phyloP scores from a whole-genome alignment of 2,888 invertebrate species.

The Netelia inedita region DNA sequence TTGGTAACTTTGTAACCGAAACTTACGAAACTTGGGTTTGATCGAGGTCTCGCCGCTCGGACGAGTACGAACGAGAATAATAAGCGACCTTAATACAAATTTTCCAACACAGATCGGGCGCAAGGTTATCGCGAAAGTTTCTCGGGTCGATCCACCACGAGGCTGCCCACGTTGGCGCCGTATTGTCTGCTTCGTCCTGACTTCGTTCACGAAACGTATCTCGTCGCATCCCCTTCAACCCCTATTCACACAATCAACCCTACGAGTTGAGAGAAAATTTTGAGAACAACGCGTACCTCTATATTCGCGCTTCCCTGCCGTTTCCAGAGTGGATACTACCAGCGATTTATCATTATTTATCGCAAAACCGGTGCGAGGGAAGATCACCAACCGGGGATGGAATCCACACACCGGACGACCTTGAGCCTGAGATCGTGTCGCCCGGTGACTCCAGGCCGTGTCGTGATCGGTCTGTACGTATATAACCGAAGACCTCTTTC shows the following conservation, averaged over 20 bases:
- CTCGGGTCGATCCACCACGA: background rate
- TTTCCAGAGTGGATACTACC: background rate
- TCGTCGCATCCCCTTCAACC: conserved; percentile 11
- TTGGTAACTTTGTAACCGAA: background rate
- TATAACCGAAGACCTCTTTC: conserved; percentile 34
- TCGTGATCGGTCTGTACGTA: conserved; percentile 48
- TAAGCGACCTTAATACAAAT: background rate
- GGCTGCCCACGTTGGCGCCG: conserved; percentile 4
- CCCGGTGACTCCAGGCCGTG: conserved; percentile 43
- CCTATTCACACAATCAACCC: background rate
- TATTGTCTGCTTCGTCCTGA: conserved; percentile 27
- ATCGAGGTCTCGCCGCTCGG: background rate
- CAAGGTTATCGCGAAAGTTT: conserved; percentile 29
- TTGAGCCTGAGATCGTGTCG: conserved; percentile 77
- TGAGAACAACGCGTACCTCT: conserved; percentile 31
- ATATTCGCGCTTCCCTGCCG: background rate
- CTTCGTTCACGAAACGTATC: conserved; percentile 48
- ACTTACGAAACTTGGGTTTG: background rate
- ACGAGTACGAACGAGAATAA: background rate
- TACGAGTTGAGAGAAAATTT: background rate
- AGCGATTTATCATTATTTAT: conserved; percentile 53
- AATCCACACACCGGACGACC: conserved; percentile 75
- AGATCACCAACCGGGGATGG: conserved; percentile 65
- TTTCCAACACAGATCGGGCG: conserved; percentile 17
- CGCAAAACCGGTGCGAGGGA: conserved; percentile 56